Evolutionary conservation across 2,113 vertebrate species (phyloP), one percentile per base, ranked within the genome.

Genomic region (Chlamydotis undulata): DNA sequence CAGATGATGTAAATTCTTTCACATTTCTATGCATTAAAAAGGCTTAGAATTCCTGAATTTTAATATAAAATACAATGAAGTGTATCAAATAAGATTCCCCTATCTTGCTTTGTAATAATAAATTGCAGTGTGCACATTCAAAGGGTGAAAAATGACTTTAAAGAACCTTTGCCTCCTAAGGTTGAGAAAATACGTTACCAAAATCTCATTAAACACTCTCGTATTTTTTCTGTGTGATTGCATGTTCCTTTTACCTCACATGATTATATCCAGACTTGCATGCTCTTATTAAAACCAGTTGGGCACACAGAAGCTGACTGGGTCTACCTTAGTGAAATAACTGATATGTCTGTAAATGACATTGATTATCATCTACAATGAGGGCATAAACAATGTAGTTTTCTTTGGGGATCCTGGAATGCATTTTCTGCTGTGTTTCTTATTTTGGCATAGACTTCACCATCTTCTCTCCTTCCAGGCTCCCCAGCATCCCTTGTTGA

Each of bases 21-120:
- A 96, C 97, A 97, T 98, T 98, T 98, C 97, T 97, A 97, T 98
- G 97, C 97, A 98, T 98, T 98, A 97, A 97, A 97, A 92, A 97
- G 90, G 64, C 93, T 98, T 97, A 97, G 96, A 97, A 96, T 93
- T 93, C 78, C 90, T 95, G 95, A 95, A 96, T 98, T 98, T 98
- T 97, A 98, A 98, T 98, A 96, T 94, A 94, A 98, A 97, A 96
- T 97, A 97, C 96, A 98, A 98, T 97, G 97, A 97, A 97, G 97
- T 98, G 90, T 97, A 96, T 97, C 97, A 97, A 98, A 97, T 97
- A 97, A 98, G 96, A 98, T 98, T 97, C 74, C 67, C 80, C 78
- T 93, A 85, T 96, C 96, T 97, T 39, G 43, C 93, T 96, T 96
- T 89, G 89, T 96, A 97, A 96, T 97, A 98, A 97, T 96, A 97